phyloP scores from a whole-genome alignment of 2,113 vertebrate species.

The Eulacestoma nigropectus region DNA sequence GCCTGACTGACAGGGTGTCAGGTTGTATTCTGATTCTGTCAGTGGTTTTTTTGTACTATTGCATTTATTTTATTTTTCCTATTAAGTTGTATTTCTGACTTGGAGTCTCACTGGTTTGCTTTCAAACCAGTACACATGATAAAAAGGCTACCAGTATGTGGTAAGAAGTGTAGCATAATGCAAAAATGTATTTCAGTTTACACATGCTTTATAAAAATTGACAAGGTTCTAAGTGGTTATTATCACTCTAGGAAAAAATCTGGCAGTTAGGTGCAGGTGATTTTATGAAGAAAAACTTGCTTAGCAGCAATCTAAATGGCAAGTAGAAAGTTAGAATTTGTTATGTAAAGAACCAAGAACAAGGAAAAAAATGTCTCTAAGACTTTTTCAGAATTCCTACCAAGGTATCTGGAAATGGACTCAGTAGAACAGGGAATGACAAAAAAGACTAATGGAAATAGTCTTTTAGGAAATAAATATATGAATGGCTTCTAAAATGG shows the following conservation, averaged over 20 bases:
- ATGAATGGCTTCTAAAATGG: background rate
- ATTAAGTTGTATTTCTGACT: no score
- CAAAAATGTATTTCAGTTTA: background rate
- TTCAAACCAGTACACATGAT: no score
- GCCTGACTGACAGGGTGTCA: no score
- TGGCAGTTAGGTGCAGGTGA: background rate
- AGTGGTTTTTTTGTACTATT: no score
- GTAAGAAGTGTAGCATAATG: background rate
- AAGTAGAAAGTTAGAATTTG: background rate
- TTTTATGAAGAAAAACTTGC: background rate
- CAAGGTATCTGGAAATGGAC: background rate
- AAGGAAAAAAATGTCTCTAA: background rate
- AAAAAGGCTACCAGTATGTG: background rate
- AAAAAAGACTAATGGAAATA: background rate
- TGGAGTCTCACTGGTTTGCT: no score
- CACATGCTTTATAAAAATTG: background rate
- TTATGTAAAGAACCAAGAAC: background rate
- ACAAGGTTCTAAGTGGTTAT: background rate
- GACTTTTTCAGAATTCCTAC: background rate
- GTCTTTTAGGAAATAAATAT: background rate
- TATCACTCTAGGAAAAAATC: background rate
- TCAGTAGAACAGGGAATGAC: background rate
- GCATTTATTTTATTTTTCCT: no score
- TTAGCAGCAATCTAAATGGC: background rate
- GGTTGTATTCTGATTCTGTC: no score